phyloP scores from a whole-genome alignment of 2,797 vertebrate species.

The Poeciliopsis turneri region DNA sequence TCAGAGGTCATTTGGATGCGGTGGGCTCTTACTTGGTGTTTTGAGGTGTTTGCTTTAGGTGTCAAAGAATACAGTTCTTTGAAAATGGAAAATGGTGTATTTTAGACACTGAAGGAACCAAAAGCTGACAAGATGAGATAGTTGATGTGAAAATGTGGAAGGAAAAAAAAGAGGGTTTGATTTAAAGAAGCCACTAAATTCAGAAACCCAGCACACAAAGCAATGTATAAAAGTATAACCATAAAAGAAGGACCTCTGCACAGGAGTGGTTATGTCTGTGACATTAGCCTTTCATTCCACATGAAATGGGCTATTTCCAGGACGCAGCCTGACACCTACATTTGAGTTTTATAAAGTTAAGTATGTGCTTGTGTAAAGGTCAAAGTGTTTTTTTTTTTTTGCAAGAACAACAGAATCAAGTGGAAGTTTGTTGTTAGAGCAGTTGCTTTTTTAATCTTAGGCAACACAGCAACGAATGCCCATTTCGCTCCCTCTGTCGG shows the following conservation, averaged over 20 bases:
- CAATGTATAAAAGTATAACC: not conserved
- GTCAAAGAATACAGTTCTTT: conserved; percentile 51
- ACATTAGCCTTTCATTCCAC: conserved; percentile 65
- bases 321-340: conserved; percentile 36
- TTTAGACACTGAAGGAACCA: conserved; percentile 35
- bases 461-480: not conserved
- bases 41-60: conserved; percentile 33
- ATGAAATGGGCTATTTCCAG: conserved; percentile 74
- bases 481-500: not conserved
- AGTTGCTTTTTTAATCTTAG: not conserved
- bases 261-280: conserved; percentile 54
- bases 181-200: conserved; percentile 26
- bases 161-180: conserved; percentile 14
- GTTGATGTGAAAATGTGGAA: not conserved
- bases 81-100: conserved; percentile 38
- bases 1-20: conserved; percentile 20
- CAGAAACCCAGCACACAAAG: conserved; percentile 8
- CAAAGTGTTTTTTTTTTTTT: conserved; percentile 33
- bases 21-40: conserved; percentile 24
- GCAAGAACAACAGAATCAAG: not conserved
- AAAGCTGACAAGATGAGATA: conserved; percentile 28
- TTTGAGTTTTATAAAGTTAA: conserved; percentile 50
- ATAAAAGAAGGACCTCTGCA: no score
- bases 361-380: conserved; percentile 38
- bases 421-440: not conserved